These are phyloP conservation scores for Calephelis virginiensis DNA, from an alignment of 1,140 invertebrate genomes.

Conservation along the genomic window DNA sequence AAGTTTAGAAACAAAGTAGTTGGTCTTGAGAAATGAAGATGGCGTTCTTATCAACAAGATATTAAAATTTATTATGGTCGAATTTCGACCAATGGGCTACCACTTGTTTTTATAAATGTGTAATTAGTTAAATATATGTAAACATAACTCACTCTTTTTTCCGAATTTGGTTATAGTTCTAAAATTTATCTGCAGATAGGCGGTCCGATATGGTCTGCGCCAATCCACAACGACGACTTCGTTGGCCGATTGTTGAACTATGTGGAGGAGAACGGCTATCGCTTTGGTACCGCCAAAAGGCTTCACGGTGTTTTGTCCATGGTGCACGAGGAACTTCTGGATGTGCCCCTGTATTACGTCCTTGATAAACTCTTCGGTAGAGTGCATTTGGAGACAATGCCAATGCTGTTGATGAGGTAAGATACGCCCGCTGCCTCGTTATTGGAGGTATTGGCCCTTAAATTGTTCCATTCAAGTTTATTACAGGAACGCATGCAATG, in stretches of 20 bases:
- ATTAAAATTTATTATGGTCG: too few relatives aligned
- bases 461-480: too few relatives aligned
- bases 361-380: slow-evolving; percentile 82
- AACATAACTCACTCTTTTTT: too few relatives aligned
- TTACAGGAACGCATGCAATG: too few relatives aligned
- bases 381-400: slow-evolving; percentile 83
- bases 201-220: slow-evolving; percentile 95
- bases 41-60: too few relatives aligned
- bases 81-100: too few relatives aligned
- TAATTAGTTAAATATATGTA: too few relatives aligned
- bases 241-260: slow-evolving; percentile 79
- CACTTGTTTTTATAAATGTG: too few relatives aligned
- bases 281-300: slow-evolving; percentile 85
- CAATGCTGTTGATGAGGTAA: slow-evolving; percentile 83
- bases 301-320: slow-evolving; percentile 86
- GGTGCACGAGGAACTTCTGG: slow-evolving; percentile 88
- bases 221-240: slow-evolving; percentile 90
- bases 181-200: slow-evolving; percentile 81
- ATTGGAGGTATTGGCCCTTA: too few relatives aligned
- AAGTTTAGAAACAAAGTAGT: too few relatives aligned
- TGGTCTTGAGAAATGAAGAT: too few relatives aligned
- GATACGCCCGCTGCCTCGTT: not conserved
- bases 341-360: slow-evolving; percentile 93
- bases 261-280: slow-evolving; percentile 56
- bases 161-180: too few relatives aligned